Conservation (phyloP, 1,140 invertebrate genomes). For the Drosophila melanica region DNA sequence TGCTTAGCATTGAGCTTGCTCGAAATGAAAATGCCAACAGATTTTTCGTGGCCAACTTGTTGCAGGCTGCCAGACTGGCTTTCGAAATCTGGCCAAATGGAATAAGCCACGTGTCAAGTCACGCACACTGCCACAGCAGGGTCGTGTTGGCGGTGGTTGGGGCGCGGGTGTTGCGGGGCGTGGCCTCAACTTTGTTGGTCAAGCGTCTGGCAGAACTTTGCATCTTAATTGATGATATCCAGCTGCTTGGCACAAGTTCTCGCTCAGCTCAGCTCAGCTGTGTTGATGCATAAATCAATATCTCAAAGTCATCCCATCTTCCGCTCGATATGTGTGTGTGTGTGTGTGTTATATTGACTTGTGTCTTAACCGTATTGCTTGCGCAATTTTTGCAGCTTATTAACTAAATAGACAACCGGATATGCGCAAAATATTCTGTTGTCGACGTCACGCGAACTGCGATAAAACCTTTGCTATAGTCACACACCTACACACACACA, state of each 20-base stretch:
- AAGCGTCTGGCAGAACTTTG: slow-evolving; percentile 33
- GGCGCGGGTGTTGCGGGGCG: background rate
- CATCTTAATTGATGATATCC: slow-evolving; percentile 52
- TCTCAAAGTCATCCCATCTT: background rate
- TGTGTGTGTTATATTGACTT: background rate
- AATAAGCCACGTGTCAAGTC: slow-evolving; percentile 23
- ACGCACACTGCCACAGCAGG: slow-evolving; percentile 1
- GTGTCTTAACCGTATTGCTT: background rate
- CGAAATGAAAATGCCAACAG: slow-evolving; percentile 35
- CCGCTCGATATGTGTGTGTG: background rate
- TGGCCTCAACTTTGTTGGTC: slow-evolving; percentile 6
- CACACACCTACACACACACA: background rate
- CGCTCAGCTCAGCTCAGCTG: no score
- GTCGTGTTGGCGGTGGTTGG: background rate
- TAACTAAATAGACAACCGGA: no score
- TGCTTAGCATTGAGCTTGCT: slow-evolving; percentile 14
- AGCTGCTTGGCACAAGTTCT: no score
- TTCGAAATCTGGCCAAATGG: background rate
- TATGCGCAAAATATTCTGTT: no score
- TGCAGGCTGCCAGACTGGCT: slow-evolving; percentile 20
- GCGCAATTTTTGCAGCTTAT: no score
- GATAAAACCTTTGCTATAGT: no score
- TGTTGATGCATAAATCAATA: slow-evolving; percentile 26
- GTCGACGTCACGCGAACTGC: no score
- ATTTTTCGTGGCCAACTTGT: slow-evolving; percentile 36